Base-by-base conservation (phyloP, 30 jellyfish, hydroid and myxozoan genomes). In the Aurelia sp. region DNA sequence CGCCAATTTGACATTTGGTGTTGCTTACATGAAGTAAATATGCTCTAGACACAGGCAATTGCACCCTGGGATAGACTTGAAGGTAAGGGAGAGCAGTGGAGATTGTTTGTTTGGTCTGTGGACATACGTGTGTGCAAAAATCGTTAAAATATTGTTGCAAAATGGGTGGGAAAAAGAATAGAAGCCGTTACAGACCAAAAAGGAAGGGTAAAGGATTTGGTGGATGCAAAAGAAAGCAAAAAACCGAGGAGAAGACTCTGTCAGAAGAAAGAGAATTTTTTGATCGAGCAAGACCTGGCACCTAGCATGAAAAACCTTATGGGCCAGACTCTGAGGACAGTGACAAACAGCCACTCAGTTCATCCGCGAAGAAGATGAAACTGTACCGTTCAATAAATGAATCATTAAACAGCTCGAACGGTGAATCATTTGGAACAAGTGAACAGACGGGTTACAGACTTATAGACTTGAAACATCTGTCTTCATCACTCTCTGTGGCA, bases 361-460 rank as follows among this genome's bases (percentile, higher is more conserved):
- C n/a, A n/a, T n/a, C n/a, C n/a, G n/a, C n/a, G n/a, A n/a, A 62
- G 72, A 62, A 62, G 21, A 62, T 62, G 72, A 62, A 62, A 38
- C 72, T 62, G 72, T 62, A 62, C n/a, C n/a, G n/a, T n/a, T n/a
- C n/a, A n/a, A n/a, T n/a, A n/a, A 38, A 17, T 62, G 72, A 18
- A 62, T 62, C 72, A 6, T 62, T 6, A 38, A 62, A 62, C n/a
- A 62, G 72, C 8, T 62, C 19, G 5, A 10, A 62, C 24, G 19
- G 24, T 62, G n/a, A n/a, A n/a, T n/a, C n/a, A n/a, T n/a, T n/a
- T n/a, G n/a, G n/a, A n/a, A n/a, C n/a, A n/a, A n/a, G n/a, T n/a
- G n/a, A n/a, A n/a, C n/a, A n/a, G n/a, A n/a, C 72, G n/a, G 72
- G 72, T 62, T 62, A 62, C 72, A 62, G 72, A 62, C 24, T 62